These are phyloP conservation scores for Stenoptilia bipunctidactyla DNA, from an alignment of 2,888 invertebrate genomes.

Conservation along the genomic window DNA sequence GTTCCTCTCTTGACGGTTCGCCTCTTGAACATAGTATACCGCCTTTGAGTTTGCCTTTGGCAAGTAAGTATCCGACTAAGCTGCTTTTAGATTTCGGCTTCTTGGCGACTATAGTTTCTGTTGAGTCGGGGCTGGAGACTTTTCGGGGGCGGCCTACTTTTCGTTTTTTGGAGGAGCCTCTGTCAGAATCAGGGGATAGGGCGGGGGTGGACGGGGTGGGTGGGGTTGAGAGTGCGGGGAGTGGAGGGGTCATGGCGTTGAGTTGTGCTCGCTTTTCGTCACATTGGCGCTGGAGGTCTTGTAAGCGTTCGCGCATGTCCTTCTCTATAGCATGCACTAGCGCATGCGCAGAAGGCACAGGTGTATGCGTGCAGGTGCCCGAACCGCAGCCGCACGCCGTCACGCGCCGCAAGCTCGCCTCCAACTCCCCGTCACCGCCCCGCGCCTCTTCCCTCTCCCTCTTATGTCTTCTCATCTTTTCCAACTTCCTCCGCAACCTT, in stretches of 20 bases:
- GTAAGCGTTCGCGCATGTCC: constrained; percentile 84
- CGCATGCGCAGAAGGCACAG: constrained; percentile 63
- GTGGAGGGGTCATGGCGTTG: constrained; percentile 76
- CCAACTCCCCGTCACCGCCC: constrained; percentile 43
- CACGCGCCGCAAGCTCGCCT: constrained; percentile 50
- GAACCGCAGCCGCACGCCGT: constrained; percentile 48
- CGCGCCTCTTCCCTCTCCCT: constrained; percentile 40
- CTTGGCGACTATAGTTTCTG: constrained; percentile 87
- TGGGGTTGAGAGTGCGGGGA: constrained; percentile 46
- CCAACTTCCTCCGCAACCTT: constrained; percentile 49
- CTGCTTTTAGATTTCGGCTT: constrained; percentile 80
- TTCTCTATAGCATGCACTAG: constrained; percentile 82
- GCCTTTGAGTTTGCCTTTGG: constrained; percentile 73
- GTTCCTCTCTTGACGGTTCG: constrained; percentile 63
- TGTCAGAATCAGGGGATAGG: constrained; percentile 56
- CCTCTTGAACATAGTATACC: constrained; percentile 64
- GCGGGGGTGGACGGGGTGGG: constrained; percentile 56
- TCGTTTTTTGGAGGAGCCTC: constrained; percentile 78
- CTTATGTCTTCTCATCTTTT: constrained; percentile 56
- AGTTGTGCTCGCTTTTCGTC: constrained; percentile 87
- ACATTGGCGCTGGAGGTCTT: constrained; percentile 85
- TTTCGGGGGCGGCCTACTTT: constrained; percentile 87
- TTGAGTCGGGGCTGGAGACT: constrained; percentile 74
- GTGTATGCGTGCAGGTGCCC: constrained; percentile 34
- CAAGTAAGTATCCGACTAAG: constrained; percentile 75